Percentiles rank a stretch among this genome's conserved stretches.
phyloP scores from a whole-genome alignment of 1,140 invertebrate genomes.

The Calliphora vicina region DNA sequence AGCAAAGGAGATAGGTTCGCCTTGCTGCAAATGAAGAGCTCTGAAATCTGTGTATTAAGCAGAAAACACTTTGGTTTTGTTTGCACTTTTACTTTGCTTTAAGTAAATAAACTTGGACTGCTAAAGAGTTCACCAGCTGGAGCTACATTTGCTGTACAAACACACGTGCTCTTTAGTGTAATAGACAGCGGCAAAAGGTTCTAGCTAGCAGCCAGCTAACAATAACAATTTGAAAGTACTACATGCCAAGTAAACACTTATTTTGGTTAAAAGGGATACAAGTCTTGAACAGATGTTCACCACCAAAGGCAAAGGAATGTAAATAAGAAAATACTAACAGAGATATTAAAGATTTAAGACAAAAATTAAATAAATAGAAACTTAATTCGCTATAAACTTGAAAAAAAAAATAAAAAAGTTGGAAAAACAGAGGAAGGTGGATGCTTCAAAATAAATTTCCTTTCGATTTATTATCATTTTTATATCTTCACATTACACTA shows the following conservation, averaged over 20 bases:
- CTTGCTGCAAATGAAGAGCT: not conserved
- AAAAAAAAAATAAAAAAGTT: too few species aligned
- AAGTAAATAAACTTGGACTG: not conserved
- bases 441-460: not conserved
- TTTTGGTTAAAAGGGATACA: not conserved
- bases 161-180: not conserved
- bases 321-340: too few species aligned
- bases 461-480: too few species aligned
- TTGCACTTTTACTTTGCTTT: constrained; percentile 6
- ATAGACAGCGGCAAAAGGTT: not conserved
- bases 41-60: too few species aligned
- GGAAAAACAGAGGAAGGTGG: too few species aligned
- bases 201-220: too few species aligned
- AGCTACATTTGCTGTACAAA: not conserved
- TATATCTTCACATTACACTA: not conserved
- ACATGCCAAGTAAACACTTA: not conserved
- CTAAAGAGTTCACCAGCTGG: not conserved
- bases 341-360: not conserved
- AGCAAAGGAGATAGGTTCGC: not conserved
- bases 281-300: not conserved
- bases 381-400: too few species aligned
- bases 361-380: not conserved
- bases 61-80: not conserved
- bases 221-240: too few species aligned
- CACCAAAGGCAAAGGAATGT: not conserved